Base-by-base conservation (phyloP, 2,797 vertebrate species). In the Philypnodon macrostomus region DNA sequence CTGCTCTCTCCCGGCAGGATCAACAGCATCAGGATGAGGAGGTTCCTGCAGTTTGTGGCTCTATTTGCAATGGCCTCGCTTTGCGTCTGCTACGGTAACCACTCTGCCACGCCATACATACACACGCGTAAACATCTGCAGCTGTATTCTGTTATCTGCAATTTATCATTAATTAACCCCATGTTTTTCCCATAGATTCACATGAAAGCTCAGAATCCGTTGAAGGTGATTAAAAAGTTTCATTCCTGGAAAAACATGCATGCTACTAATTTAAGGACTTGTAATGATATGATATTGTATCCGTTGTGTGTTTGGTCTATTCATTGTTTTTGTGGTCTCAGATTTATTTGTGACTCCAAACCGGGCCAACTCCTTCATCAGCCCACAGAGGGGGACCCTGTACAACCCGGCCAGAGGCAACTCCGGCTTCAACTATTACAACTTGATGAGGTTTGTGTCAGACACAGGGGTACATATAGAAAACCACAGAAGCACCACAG, bases 151-250 rank as follows among this genome's bases (percentile, higher is more conserved):
- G 30, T 50, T 57, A 26, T n/a, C 10, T 23, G 12, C 9, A 15
- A 24, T 18, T 67, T 51, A 53, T 64, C 66, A 47, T 16, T 64
- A 15, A 56, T 79, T 81, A 73, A 80, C 65, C 46, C 1, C 73
- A 68, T 69, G 71, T 77, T 82, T 74, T 78, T 67, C 58, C 70
- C 60, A 4, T 76, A 91, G 90, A 91, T 7, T 91, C 90, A 57
- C 67, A 77, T 45, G 90, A 91, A 83, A 91, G 90, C 74, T 49
- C 80, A 45, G 90, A 91, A 65, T 91, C 90, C 35, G 4, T 5
- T 35, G 90, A 91, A 90, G 89, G 90, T 90, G 85, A 89, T 67
- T 69, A 49, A 78, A n/a, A 64, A 7, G 56, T 60, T 38, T 66
- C 13, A 8, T 58, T 69, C 17, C 44, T 59, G 75, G 69, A 49